Conservation (phyloP, 2,888 invertebrate species). For the Ennomos quercinarius region DNA sequence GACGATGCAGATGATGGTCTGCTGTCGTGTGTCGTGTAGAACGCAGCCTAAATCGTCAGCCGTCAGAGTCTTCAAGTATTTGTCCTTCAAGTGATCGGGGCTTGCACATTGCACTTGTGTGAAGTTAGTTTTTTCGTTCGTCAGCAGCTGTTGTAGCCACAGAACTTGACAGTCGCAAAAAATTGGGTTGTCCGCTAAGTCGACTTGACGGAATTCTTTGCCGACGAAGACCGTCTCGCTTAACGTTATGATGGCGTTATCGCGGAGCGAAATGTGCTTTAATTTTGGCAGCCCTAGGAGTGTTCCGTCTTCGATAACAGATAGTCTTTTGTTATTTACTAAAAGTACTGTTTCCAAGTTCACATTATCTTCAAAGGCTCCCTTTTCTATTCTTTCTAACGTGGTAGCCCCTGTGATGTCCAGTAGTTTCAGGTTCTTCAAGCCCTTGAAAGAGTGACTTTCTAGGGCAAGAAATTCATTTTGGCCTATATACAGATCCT, state of each 20-base stretch:
- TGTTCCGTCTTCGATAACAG: conserved; percentile 90
- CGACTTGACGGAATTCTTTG: conserved; percentile 90
- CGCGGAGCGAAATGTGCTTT: conserved; percentile 90
- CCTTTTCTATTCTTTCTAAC: conserved; percentile 89
- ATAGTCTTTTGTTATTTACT: conserved; percentile 91
- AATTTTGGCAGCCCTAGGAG: conserved; percentile 92
- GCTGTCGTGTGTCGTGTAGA: conserved; percentile 91
- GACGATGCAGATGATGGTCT: conserved; percentile 91
- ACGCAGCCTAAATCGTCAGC: conserved; percentile 93
- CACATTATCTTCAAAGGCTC: conserved; percentile 91
- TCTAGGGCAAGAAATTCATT: conserved; percentile 91
- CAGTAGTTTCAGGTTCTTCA: conserved; percentile 90
- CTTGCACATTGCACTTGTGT: conserved; percentile 90
- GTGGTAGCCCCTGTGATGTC: conserved; percentile 92
- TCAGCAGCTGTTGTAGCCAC: conserved; percentile 91
- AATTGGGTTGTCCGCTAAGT: conserved; percentile 93
- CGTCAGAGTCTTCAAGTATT: conserved; percentile 87
- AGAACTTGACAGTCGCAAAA: conserved; percentile 92
- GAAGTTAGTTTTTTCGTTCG: conserved; percentile 87
- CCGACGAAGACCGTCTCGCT: conserved; percentile 93
- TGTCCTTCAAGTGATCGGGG: conserved; percentile 90
- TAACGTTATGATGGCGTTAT: conserved; percentile 91
- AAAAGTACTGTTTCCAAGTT: conserved; percentile 92
- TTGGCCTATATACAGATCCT: conserved; percentile 93
- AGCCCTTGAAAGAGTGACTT: conserved; percentile 91